A percentile compares a stretch with the other conserved stretches of the same genome.
Conservation (phyloP, 2,113 vertebrate genomes). For the Paramisgurnus dabryanus region DNA sequence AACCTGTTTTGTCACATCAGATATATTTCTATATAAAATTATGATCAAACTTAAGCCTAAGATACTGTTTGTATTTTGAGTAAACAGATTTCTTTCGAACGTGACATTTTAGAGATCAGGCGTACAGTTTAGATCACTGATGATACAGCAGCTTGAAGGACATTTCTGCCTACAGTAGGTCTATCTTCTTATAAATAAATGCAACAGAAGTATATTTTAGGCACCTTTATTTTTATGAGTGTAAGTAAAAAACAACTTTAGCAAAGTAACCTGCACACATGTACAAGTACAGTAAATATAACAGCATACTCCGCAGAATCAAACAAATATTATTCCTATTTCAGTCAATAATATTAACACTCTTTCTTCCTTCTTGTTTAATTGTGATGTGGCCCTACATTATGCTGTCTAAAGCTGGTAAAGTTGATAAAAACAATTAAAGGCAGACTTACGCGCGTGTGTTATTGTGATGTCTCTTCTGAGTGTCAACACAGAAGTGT, state of each 20-base stretch:
- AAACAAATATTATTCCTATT: no score
- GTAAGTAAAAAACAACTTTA: neutral
- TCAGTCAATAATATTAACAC: no score
- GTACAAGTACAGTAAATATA: no score
- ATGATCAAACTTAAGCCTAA: no score
- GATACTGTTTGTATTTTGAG: no score
- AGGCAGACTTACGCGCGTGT: slow-evolving; percentile 35
- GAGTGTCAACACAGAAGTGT: neutral
- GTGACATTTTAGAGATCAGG: neutral
- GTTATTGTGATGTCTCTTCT: neutral
- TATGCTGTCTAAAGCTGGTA: neutral
- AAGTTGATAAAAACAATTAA: neutral
- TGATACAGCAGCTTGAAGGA: neutral
- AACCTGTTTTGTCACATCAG: no score
- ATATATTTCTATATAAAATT: no score
- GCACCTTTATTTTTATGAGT: no score
- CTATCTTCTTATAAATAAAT: no score
- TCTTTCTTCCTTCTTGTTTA: no score
- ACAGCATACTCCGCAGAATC: no score
- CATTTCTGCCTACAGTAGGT: neutral
- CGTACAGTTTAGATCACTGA: neutral
- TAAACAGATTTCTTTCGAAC: neutral
- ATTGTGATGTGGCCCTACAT: neutral
- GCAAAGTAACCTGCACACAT: neutral
- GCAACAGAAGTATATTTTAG: no score